Evolutionary conservation across 2,888 invertebrate species (phyloP).

Genomic region (Drosophila nr. fundita): DNA sequence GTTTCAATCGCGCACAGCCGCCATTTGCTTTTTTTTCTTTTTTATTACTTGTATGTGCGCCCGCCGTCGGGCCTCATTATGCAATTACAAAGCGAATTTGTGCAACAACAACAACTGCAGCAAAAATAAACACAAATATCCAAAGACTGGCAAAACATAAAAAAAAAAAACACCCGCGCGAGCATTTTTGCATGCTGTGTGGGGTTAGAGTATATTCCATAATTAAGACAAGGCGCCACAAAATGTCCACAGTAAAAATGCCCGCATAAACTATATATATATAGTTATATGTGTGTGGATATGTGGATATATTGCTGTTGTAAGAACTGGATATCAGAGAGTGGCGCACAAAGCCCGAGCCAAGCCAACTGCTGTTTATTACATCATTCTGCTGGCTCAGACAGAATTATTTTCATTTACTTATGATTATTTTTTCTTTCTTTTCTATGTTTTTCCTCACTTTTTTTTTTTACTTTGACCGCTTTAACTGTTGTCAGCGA

Average conservation of each 20-base stretch:
- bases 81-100: slow-evolving; percentile 65
- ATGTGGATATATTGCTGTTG: neutral
- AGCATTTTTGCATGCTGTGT: slow-evolving; percentile 13
- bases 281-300: neutral
- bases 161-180: slow-evolving; percentile 22
- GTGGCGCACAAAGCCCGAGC: slow-evolving; percentile 7
- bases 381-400: slow-evolving; percentile 52
- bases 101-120: slow-evolving; percentile 30
- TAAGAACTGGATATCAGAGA: slow-evolving; percentile 29
- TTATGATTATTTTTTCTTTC: neutral
- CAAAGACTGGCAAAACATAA: slow-evolving; percentile 17
- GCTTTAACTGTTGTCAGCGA: slow-evolving; percentile 2
- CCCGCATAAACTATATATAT: neutral
- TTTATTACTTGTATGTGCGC: slow-evolving; percentile 12
- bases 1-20: slow-evolving; percentile 36
- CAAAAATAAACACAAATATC: slow-evolving; percentile 20
- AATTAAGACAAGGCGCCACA: slow-evolving; percentile 48
- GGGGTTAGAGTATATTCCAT: slow-evolving; percentile 7
- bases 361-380: slow-evolving; percentile 39
- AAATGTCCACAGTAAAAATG: slow-evolving; percentile 6
- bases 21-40: slow-evolving; percentile 40
- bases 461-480: slow-evolving; percentile 4
- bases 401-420: slow-evolving; percentile 39
- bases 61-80: slow-evolving; percentile 67
- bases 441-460: neutral